These are phyloP conservation scores for Rhinichthys klamathensis DNA, from an alignment of 2,113 vertebrate species.

Conservation along the genomic window DNA sequence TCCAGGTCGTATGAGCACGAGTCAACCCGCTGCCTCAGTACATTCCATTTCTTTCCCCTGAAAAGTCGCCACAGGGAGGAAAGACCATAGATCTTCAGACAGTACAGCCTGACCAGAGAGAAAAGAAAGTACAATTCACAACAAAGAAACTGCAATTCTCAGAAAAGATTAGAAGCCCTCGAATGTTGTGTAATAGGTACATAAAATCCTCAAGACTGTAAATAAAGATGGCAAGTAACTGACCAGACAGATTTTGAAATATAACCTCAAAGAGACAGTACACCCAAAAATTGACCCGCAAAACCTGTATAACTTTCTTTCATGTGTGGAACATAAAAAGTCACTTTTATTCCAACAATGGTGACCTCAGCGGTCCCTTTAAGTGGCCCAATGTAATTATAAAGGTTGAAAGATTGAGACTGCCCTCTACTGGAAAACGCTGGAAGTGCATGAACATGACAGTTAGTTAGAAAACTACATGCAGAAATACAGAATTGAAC, in stretches of 20 bases:
- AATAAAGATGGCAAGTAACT: background rate
- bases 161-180: background rate
- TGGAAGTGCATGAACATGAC: background rate
- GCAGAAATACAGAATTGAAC: background rate
- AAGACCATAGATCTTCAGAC: constrained; percentile 92
- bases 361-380: background rate
- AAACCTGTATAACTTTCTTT: background rate
- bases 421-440: constrained; percentile 49
- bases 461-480: background rate
- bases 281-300: too few relatives aligned
- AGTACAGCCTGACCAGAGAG: constrained; percentile 84
- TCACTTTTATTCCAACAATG: background rate
- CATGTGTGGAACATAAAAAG: background rate
- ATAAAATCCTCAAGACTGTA: background rate
- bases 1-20: constrained; percentile 97
- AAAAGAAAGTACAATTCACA: background rate
- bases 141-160: background rate
- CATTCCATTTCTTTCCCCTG: constrained; percentile 98
- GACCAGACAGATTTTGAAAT: background rate
- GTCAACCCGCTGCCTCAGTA: constrained; percentile 92
- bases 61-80: constrained; percentile 97
- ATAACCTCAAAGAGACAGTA: background rate
- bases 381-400: background rate
- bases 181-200: background rate
- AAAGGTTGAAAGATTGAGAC: background rate